These are phyloP conservation scores for Mormyrops attenuatus DNA, from an alignment of 2,797 vertebrate genomes.

Conservation along the genomic window DNA sequence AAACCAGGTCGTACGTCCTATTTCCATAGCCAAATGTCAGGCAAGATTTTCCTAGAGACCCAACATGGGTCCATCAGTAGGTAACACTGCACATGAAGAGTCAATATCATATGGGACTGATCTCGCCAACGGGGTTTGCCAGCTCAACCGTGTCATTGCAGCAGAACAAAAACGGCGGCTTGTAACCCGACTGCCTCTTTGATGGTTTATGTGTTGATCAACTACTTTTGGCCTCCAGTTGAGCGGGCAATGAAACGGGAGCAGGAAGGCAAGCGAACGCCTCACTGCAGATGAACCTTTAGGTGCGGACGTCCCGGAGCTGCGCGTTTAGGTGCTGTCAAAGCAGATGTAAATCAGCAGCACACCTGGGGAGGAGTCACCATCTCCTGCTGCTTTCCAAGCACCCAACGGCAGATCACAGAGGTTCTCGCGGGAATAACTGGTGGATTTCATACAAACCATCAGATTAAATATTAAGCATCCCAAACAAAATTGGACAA, in stretches of 20 bases:
- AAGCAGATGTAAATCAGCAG: background rate
- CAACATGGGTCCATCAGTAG: background rate
- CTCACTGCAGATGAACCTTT: background rate
- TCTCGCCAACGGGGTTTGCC: background rate
- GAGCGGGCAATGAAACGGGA: background rate
- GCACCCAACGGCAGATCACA: background rate
- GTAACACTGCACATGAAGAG: background rate
- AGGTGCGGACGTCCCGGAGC: background rate
- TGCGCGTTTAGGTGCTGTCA: background rate
- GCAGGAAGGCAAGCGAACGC: too few species aligned
- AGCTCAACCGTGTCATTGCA: background rate
- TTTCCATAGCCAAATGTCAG: background rate
- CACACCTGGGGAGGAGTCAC: background rate
- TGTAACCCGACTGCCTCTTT: background rate
- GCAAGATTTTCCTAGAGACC: background rate
- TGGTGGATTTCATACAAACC: slow-evolving; percentile 10
- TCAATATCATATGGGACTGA: background rate
- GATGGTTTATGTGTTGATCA: too few species aligned
- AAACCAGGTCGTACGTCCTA: background rate
- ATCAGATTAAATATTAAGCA: background rate
- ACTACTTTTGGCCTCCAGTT: background rate
- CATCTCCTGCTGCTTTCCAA: background rate
- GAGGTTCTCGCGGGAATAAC: background rate
- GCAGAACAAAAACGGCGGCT: background rate
- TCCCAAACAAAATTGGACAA: background rate